phyloP scores from a whole-genome alignment of 2,113 vertebrate genomes.

The Ptyas mucosa region DNA sequence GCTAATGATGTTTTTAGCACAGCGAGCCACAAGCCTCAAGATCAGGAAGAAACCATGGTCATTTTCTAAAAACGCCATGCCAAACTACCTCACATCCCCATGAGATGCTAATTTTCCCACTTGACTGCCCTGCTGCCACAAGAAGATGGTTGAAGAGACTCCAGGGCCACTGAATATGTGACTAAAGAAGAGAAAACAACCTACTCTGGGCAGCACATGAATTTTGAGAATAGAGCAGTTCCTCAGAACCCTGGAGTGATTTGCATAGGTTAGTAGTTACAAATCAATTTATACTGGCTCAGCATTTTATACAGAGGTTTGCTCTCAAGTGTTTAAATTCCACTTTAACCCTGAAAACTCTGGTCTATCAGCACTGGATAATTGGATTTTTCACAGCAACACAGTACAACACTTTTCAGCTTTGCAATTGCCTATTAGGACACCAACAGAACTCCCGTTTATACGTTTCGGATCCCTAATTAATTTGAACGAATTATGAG shows the following conservation, averaged over 20 bases:
- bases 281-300: neutral
- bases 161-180: neutral
- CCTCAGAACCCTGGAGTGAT: neutral
- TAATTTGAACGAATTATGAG: conserved; percentile 47
- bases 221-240: neutral
- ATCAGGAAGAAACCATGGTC: neutral
- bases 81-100: neutral
- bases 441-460: neutral
- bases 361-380: neutral
- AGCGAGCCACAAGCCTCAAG: neutral
- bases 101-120: neutral
- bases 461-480: conserved; percentile 41
- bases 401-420: neutral
- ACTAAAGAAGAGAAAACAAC: neutral
- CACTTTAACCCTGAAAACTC: neutral
- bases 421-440: neutral
- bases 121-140: neutral
- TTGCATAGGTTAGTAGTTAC: neutral
- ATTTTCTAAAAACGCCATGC: neutral
- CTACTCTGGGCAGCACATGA: neutral
- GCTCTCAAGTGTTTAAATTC: conserved; percentile 23
- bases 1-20: neutral
- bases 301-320: neutral
- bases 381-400: neutral
- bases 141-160: neutral